phyloP scores from a whole-genome alignment of 2,888 invertebrate genomes.

The Tethea ocularis region DNA sequence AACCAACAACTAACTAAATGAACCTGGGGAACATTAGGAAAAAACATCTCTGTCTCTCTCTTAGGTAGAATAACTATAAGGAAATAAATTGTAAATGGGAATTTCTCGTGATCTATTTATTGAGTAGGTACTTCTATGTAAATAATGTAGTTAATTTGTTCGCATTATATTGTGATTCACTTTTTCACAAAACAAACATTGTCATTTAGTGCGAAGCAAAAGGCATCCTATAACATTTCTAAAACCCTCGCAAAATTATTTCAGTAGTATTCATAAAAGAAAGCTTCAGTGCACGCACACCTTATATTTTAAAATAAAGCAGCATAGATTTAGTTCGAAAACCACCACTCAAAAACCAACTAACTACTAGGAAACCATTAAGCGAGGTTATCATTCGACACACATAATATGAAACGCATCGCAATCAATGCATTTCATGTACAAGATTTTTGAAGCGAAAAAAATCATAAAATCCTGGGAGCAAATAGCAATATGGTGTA shows the following conservation, averaged over 20 bases:
- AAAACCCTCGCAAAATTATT: slow-evolving; percentile 40
- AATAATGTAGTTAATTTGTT: neutral
- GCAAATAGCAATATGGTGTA: slow-evolving; percentile 48
- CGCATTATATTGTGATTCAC: slow-evolving; percentile 3
- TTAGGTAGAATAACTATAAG: neutral
- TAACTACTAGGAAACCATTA: slow-evolving; percentile 76
- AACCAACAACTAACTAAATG: slow-evolving; percentile 63
- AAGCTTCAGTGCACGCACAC: slow-evolving; percentile 66
- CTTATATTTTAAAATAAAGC: slow-evolving; percentile 66
- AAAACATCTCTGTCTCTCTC: slow-evolving; percentile 15
- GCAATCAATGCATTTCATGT: slow-evolving; percentile 59
- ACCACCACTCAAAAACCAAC: slow-evolving; percentile 77
- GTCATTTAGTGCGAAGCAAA: slow-evolving; percentile 47
- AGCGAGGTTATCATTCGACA: slow-evolving; percentile 74
- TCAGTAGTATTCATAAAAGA: slow-evolving; percentile 40
- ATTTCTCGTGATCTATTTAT: slow-evolving; percentile 25
- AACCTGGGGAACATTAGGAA: slow-evolving; percentile 35
- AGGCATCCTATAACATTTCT: slow-evolving; percentile 26
- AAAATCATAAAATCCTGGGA: slow-evolving; percentile 39
- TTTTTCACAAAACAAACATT: slow-evolving; percentile 29
- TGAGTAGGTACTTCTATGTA: slow-evolving; percentile 11
- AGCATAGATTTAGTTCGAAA: slow-evolving; percentile 71
- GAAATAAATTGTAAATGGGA: neutral
- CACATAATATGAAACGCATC: slow-evolving; percentile 57
- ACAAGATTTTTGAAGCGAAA: slow-evolving; percentile 49